Base-by-base conservation (phyloP, 2,113 vertebrate genomes). In the Gadus macrocephalus region DNA sequence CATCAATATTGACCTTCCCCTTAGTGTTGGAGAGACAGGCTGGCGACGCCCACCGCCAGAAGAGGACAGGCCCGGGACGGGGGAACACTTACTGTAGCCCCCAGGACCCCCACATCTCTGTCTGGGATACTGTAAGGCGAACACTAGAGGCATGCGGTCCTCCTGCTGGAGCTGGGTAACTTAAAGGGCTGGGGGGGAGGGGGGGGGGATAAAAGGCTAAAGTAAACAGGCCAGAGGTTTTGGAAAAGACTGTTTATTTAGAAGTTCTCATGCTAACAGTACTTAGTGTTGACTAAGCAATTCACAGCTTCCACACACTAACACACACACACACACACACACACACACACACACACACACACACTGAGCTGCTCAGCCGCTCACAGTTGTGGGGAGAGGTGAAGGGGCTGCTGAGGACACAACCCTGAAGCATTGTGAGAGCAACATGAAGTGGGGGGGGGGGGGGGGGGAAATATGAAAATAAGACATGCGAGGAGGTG, bases 1-100 rank as follows among this genome's bases (percentile, higher is more conserved):
- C 82, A 90, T 91, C 91, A 91, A 91, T 92, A 92, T 90, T 92
- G 88, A 92, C 85, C 83, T 88, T 90, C 85, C 88, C 87, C 85
- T 81, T 86, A 85, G 89, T 69, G 83, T 90, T 88, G 81, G 78
- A 76, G 11, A 72, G 84, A 87, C 82, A 87, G 83, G 81, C 86
- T 81, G 69, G 76, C 74, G 28, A 31, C 28, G 28, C 28, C 31
- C 31, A 4, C 31, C 4, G 31, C 85, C 75, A 85, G 82, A 84
- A 78, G 83, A 85, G 81, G 75, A 71, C 69, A 53, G 81, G 68
- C 77, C 86, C 81, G 79, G 60, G 75, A 83, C 77, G 81, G 83
- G 81, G 79, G 83, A 81, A 83, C 85, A 82, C 79, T 88, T 85
- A 88, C 82, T 74, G 82, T 85, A 88, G 86, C 83, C 80, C 83